Evolutionary conservation across 1,140 invertebrate species (phyloP), one percentile per base, ranked within the genome.

Genomic region (Drosophila aff.): DNA sequence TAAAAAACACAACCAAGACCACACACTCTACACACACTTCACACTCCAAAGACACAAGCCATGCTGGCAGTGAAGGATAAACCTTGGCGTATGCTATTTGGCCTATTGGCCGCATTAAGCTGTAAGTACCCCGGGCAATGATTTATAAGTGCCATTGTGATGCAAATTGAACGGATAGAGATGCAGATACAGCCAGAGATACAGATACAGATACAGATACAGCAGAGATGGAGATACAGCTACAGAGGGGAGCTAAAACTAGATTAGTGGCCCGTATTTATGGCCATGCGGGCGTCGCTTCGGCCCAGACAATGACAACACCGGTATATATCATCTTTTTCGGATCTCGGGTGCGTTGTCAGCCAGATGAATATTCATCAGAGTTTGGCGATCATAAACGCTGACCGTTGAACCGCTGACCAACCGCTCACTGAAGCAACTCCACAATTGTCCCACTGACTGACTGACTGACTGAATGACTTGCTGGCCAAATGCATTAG

Each of bases 101-200:
- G 84, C 84, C 81, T 87, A 81, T 84, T 87, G 81, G 84, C 84
- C 84, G 85, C 85, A 81, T 84, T 91, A 72, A 84, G 87, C 62
- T 91, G 87, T 91, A 91, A 91, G 87, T 91, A 91, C 71, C 81
- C 67, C 74, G 74, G 77, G 74, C 79, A 31, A 59, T 87, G 72
- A 86, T 87, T 87, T 86, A 87, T 84, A 71, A 79, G 63, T 60
- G 67, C 60, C 61, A 85, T 89, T 89, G 77, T 89, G 74, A 87
- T 87, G 84, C 84, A 89, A 87, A 87, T 86, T 46, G 43, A 67
- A 40, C 31, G 72, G 40, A 46, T 55, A 40, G 44, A 23, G 21
- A 72, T 52, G 53, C 55, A 41, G 68, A 60, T 31, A 50, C 47
- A 44, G 59, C 16, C 13, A 52, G 57, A 60, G 46, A 53, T 41